A percentile compares a stretch with the other conserved stretches of the same genome.
phyloP scores from a whole-genome alignment of 2,888 invertebrate species.

The Lypha dubia region DNA sequence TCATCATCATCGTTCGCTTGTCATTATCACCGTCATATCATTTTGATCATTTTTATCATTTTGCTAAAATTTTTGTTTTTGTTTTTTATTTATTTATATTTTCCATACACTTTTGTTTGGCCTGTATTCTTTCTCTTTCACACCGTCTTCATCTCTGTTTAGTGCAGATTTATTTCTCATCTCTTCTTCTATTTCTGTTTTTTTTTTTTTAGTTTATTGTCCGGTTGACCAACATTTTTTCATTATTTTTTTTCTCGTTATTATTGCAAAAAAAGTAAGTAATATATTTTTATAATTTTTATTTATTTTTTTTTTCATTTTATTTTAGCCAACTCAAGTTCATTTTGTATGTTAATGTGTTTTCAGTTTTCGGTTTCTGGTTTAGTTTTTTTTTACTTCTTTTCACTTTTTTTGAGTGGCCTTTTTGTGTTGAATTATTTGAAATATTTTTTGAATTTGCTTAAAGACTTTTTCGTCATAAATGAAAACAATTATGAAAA shows the following conservation, averaged over 20 bases:
- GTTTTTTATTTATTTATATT: background rate
- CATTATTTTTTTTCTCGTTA: constrained; percentile 9
- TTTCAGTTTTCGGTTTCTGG: constrained; percentile 55
- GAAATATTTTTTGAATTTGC: constrained; percentile 24
- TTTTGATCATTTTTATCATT: constrained; percentile 12
- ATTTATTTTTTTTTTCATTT: constrained; percentile 26
- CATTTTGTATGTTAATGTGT: constrained; percentile 69
- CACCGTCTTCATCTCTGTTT: background rate
- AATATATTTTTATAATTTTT: background rate
- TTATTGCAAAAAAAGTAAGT: constrained; percentile 52
- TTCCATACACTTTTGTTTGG: background rate
- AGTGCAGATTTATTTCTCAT: background rate
- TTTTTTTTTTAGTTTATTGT: constrained; percentile 50
- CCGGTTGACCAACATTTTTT: constrained; percentile 69
- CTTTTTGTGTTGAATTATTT: constrained; percentile 32
- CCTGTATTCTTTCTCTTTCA: background rate
- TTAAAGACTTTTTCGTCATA: background rate
- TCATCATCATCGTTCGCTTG: constrained; percentile 12
- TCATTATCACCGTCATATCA: background rate
- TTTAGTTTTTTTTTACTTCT: constrained; percentile 53
- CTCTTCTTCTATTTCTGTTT: background rate
- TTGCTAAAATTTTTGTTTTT: background rate
- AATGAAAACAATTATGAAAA: background rate
- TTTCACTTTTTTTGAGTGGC: constrained; percentile 61
- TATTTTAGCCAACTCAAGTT: constrained; percentile 66